These are phyloP conservation scores for Neodiprion fabricii DNA, from an alignment of 1,140 invertebrate genomes.

Conservation along the genomic window DNA sequence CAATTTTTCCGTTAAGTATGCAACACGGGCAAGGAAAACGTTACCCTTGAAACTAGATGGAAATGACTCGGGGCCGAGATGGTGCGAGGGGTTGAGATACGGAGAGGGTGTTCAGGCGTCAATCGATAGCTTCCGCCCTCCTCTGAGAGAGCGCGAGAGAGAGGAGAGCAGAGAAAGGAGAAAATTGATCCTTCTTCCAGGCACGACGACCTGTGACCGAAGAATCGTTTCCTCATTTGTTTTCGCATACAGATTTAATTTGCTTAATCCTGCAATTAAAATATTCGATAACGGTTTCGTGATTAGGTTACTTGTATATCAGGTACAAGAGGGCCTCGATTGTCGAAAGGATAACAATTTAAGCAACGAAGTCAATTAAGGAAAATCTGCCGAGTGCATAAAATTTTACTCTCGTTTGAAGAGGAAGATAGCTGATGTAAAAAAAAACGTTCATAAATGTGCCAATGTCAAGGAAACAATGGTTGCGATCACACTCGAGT, in stretches of 20 bases:
- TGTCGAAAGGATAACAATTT: too few species aligned
- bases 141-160: slow-evolving; percentile 25
- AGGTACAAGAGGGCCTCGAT: too few species aligned
- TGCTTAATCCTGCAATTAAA: not conserved
- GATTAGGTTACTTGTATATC: too few species aligned
- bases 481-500: too few species aligned
- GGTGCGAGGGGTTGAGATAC: not conserved
- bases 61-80: not conserved
- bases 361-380: too few species aligned
- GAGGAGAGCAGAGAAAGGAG: not conserved
- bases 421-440: too few species aligned
- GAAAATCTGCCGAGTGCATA: too few species aligned
- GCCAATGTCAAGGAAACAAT: too few species aligned
- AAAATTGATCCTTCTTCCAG: not conserved
- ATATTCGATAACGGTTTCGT: too few species aligned
- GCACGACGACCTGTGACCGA: not conserved
- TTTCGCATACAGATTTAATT: not conserved
- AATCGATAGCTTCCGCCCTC: slow-evolving; percentile 48
- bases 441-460: too few species aligned
- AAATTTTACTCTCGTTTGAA: too few species aligned
- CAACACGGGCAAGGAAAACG: not conserved
- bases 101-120: slow-evolving; percentile 41
- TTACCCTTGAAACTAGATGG: not conserved
- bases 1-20: not conserved
- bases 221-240: not conserved